Evolutionary conservation across 2,888 invertebrate species (phyloP), one percentile per base, ranked within the genome.

Genomic region (Mamestra brassicae): DNA sequence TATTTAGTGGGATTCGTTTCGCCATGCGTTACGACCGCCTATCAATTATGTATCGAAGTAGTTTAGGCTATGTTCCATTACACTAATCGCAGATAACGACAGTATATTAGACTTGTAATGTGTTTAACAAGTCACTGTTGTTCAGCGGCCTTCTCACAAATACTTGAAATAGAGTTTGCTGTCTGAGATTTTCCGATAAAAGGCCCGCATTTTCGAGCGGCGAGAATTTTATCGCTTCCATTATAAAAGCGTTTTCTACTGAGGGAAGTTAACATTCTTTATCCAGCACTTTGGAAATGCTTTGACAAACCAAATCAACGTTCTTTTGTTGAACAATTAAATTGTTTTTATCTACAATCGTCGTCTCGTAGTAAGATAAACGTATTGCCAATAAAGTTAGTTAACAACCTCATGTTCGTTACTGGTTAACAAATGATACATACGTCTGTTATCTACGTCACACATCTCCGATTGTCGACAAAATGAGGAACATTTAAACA

Each of bases 401-500:
- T 83, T 85, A 83, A 87, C 85, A 86, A 85, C 68, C 65, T 76
- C 64, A 78, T 77, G 79, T 76, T 82, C 63, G 64, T 78, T 78
- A 61, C 72, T 77, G 67, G 73, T 82, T 84, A 87, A 87, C 84
- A 80, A 87, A 85, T 84, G 74, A 84, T 78, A 77, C 71, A 68
- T 76, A 83, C 76, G 66, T 80, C 82, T 65, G 75, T 77, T 87
- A 87, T 87, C 87, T 78, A 74, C 78, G 82, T 84, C 87, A 87
- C 76, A 86, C 72, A 87, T 87, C 87, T 86, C 77, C 78, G 82
- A 87, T 88, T 82, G 88, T 83, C 76, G 80, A 84, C 84, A 76
- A 87, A 87, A 84, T 86, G 84, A 78, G 80, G 76, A 86, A 87
- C 88, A 81, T 85, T 88, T 84, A 87, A 89, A 87, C 87, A 88